phyloP scores from a whole-genome alignment of 2,113 vertebrate genomes.

The Hemibagrus wyckioides region DNA sequence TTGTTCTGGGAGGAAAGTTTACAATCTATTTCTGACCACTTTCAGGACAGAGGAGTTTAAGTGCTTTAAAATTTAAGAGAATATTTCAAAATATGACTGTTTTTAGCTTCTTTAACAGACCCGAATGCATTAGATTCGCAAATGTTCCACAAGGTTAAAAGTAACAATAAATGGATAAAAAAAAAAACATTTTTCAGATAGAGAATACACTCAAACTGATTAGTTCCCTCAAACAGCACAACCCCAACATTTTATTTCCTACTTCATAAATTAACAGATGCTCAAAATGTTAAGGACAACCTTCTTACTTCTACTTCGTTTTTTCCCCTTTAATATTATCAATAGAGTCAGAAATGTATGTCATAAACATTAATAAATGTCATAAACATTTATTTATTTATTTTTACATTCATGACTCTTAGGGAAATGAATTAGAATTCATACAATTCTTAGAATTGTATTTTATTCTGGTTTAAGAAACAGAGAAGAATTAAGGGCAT shows the following conservation, averaged over 20 bases:
- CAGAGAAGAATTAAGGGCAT: no score
- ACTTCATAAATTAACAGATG: not conserved
- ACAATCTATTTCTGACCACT: not conserved
- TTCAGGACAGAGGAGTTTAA: not conserved
- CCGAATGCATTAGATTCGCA: not conserved
- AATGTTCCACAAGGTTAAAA: not conserved
- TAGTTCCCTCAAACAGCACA: not conserved
- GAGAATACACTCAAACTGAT: not conserved
- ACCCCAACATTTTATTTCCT: not conserved
- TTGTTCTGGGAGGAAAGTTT: not conserved
- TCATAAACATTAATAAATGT: no score
- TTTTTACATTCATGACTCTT: not conserved
- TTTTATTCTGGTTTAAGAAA: not conserved
- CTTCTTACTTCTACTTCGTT: not conserved
- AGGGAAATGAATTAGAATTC: not conserved
- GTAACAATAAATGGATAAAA: not conserved
- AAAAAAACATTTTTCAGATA: no score
- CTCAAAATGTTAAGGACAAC: not conserved
- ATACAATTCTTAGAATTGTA: no score
- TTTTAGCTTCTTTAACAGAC: not conserved
- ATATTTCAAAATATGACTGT: not conserved
- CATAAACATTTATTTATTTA: no score
- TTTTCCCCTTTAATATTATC: no score
- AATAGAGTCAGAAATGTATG: no score
- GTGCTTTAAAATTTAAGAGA: not conserved